phyloP scores from a whole-genome alignment of 2,888 invertebrate genomes.

The Drosophila ezoana region DNA sequence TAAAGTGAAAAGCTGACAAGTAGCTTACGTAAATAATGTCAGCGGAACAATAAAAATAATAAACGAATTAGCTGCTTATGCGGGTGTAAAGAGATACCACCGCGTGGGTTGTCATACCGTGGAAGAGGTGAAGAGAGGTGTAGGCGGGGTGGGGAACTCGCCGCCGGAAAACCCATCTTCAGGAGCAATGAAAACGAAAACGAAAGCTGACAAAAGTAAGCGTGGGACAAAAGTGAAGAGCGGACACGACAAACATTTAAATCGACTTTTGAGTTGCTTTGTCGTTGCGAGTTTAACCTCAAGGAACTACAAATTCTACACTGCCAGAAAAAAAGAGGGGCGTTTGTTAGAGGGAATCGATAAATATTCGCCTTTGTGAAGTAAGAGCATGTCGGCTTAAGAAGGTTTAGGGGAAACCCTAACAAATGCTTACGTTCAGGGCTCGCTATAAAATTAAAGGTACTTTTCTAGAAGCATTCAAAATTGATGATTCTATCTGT shows the following conservation, averaged over 20 bases:
- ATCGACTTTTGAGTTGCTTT: slow-evolving; percentile 68
- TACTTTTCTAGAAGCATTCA: too few relatives aligned
- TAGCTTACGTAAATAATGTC: slow-evolving; percentile 82
- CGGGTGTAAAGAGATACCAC: slow-evolving; percentile 20
- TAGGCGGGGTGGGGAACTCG: too few relatives aligned
- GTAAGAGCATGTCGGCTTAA: too few relatives aligned
- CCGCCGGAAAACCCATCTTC: slow-evolving; percentile 21
- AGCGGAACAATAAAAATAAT: slow-evolving; percentile 81
- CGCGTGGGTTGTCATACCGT: too few relatives aligned
- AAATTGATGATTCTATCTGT: too few relatives aligned
- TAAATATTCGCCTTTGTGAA: too few relatives aligned
- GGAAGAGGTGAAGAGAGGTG: not conserved
- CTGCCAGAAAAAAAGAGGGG: slow-evolving; percentile 5
- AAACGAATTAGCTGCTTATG: slow-evolving; percentile 80
- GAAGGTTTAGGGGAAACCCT: too few relatives aligned
- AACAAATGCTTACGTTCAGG: too few relatives aligned
- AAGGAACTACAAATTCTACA: not conserved
- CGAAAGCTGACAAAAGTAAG: slow-evolving; percentile 34
- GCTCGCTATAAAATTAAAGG: too few relatives aligned
- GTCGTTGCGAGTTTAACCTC: slow-evolving; percentile 20
- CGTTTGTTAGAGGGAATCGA: too few relatives aligned
- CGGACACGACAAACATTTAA: slow-evolving; percentile 69
- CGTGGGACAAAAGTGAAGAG: slow-evolving; percentile 21
- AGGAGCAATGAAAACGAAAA: slow-evolving; percentile 37
- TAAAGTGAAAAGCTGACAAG: slow-evolving; percentile 79